A percentile compares a stretch with the other conserved stretches of the same genome.
phyloP scores from a whole-genome alignment of 92 coral and sea anemone species.

The Parazoanthus darwini region DNA sequence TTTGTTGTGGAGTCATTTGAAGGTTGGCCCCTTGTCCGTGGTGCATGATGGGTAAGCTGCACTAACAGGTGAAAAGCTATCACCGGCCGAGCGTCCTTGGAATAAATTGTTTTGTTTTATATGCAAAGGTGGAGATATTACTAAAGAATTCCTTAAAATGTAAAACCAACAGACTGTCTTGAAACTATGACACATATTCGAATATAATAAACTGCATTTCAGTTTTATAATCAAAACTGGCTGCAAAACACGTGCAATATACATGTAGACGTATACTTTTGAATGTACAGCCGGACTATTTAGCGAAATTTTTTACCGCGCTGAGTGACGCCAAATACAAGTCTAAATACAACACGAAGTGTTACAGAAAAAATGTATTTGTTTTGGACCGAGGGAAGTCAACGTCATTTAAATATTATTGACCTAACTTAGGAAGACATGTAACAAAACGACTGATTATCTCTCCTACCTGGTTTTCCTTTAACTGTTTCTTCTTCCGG shows the following conservation, averaged over 20 bases:
- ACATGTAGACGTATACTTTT: background rate
- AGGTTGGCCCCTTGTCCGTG: background rate
- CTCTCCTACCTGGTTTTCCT: conserved; percentile 12
- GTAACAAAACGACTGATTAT: background rate
- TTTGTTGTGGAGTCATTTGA: too few relatives aligned
- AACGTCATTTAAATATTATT: too few relatives aligned
- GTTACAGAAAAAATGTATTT: too few relatives aligned
- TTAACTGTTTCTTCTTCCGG: conserved; percentile 25
- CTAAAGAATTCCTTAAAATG: background rate
- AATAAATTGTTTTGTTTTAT: background rate
- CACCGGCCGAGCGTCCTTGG: background rate
- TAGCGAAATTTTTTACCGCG: too few relatives aligned
- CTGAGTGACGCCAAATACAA: too few relatives aligned
- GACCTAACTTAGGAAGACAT: background rate
- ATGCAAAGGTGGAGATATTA: background rate
- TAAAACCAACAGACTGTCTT: background rate
- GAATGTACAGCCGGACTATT: background rate
- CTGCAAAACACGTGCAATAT: background rate
- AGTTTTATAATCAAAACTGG: background rate
- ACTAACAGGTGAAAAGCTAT: background rate
- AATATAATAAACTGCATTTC: too few relatives aligned
- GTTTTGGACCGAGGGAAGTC: too few relatives aligned
- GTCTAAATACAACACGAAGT: too few relatives aligned
- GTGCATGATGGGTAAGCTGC: background rate
- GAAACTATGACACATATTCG: background rate